Evolutionary conservation across 2,113 vertebrate species (phyloP).

Genomic region (Neoarius graeffei): DNA sequence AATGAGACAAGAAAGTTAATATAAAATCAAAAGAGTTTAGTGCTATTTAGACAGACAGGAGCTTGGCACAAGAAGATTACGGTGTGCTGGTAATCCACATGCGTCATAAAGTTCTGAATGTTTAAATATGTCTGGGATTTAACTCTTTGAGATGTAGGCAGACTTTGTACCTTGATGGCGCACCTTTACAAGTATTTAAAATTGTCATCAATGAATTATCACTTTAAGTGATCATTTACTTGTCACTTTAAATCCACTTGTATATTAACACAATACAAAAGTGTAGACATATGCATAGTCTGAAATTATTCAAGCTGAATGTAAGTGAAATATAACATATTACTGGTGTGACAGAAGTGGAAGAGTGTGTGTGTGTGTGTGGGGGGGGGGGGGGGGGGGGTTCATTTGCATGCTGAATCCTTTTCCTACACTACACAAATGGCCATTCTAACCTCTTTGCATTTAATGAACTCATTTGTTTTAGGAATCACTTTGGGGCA

Average conservation of each 20-base stretch:
- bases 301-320: not conserved
- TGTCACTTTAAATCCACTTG: not conserved
- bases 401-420: not conserved
- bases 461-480: constrained; percentile 45
- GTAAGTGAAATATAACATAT: not conserved
- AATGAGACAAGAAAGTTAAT: constrained; percentile 5
- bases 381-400: too few species aligned
- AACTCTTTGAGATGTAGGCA: not conserved
- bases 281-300: not conserved
- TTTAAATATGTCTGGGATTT: not conserved
- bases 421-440: constrained; percentile 15
- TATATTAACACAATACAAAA: not conserved
- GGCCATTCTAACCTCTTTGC: constrained; percentile 39
- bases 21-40: constrained; percentile 21
- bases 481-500: constrained; percentile 40
- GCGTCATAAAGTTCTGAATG: not conserved
- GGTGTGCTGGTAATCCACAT: not conserved
- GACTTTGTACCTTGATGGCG: too few species aligned
- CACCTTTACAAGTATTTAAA: not conserved
- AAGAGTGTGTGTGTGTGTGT: not conserved
- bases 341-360: not conserved
- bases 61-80: not conserved
- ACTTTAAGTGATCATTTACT: not conserved
- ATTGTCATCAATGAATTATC: not conserved
- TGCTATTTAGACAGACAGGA: constrained; percentile 15